A percentile compares a stretch with the other conserved stretches of the same genome.
phyloP scores from a whole-genome alignment of 2,888 invertebrate species.

The Petrophora chlorosata region DNA sequence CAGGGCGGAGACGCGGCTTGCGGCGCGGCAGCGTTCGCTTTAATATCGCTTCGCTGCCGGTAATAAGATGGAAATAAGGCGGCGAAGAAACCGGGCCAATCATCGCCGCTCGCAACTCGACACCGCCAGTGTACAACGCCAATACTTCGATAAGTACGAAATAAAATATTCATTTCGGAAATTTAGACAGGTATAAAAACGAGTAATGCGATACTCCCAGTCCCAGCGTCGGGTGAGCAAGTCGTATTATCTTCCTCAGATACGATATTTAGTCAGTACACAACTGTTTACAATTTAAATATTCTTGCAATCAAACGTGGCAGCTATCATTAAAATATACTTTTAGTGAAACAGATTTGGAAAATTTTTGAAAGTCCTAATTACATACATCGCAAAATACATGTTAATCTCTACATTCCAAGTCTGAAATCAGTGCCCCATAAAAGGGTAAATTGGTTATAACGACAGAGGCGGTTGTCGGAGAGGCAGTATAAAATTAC shows the following conservation, averaged over 20 bases:
- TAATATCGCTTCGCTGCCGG: constrained; percentile 79
- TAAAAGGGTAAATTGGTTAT: constrained; percentile 37
- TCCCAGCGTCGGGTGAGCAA: constrained; percentile 5
- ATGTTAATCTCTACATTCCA: constrained; percentile 20
- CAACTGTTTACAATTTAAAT: not conserved
- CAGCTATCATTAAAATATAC: not conserved
- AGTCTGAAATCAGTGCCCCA: constrained; percentile 30
- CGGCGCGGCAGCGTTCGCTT: constrained; percentile 67
- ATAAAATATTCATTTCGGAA: constrained; percentile 38
- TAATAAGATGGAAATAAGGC: constrained; percentile 83
- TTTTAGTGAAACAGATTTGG: not conserved
- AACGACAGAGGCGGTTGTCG: constrained; percentile 35
- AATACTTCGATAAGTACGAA: constrained; percentile 47
- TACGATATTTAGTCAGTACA: not conserved
- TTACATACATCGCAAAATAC: constrained; percentile 3
- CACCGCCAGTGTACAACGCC: constrained; percentile 48
- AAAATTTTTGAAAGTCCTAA: not conserved
- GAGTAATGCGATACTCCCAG: constrained; percentile 28
- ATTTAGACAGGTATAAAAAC: constrained; percentile 31
- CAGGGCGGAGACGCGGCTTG: constrained; percentile 68
- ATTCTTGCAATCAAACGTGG: not conserved
- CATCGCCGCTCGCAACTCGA: constrained; percentile 74
- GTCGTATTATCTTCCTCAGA: constrained; percentile 5
- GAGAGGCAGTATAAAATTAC: constrained; percentile 37
- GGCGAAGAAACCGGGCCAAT: constrained; percentile 77